Evolutionary conservation across 2,888 invertebrate genomes (phyloP), one percentile per base, ranked within the genome.

Genomic region (Rhagonycha fulva): DNA sequence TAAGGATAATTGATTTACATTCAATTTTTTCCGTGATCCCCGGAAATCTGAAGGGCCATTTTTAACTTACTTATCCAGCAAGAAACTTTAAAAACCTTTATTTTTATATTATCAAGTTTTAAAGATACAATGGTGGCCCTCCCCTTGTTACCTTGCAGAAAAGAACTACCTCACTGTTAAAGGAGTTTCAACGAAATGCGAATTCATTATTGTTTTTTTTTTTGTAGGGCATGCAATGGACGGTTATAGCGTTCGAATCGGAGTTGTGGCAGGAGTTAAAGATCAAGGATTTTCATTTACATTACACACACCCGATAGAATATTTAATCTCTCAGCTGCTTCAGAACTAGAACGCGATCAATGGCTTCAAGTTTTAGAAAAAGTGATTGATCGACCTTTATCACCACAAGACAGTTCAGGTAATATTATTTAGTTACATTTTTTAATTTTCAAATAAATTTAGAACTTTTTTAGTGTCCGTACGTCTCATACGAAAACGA

Each of bases 251-350:
- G 91, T 96, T 47, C 90, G 92, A 81, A 91, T 93, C 66, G 94
- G 94, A 23, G 92, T 92, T 12, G 90, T 92, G 2, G 88, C 89
- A 0, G 92, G 92, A 72, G 93, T 93, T 80, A 93, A 93, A 81
- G 94, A 95, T 80, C 93, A 95, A 82, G 92, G 94, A 1, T 95
- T 93, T 84, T 92, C 94, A 47, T 96, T 97, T 88, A 94, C 95
- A 66, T 89, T 96, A 69, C 92, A 93, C 79, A 96, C 96, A 0
- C 96, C 95, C 0, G 94, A 94, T 76, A 88, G 95, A 72, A 91
- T 91, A 62, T 96, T 92, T 87, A 92, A 94, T 84, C 88, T 96
- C 74, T 94, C 94, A 1, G 94, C 96, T 14, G 91, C 92, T 80
- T 92, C 91, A 1, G 93, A 94, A 82, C 92, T 93, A 66, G 96